These are phyloP conservation scores for Sturnira hondurensis DNA, from an alignment of 2,113 vertebrate species.

Conservation along the genomic window DNA sequence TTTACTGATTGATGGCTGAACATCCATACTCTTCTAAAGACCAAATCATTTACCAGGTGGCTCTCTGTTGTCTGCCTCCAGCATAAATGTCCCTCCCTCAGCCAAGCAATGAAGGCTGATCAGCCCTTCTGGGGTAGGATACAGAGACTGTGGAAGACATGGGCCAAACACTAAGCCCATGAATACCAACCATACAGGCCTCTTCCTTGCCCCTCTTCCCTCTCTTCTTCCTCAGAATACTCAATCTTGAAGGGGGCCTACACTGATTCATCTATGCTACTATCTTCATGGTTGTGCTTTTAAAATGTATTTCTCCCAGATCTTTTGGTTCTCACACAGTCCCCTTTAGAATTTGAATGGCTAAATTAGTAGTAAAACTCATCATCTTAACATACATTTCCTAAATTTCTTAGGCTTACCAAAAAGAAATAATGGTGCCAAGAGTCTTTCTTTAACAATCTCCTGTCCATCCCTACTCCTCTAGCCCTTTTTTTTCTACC, in stretches of 20 bases:
- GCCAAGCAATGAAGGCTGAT: background rate
- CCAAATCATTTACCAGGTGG: background rate
- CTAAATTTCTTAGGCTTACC: background rate
- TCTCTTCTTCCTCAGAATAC: background rate
- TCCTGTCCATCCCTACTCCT: background rate
- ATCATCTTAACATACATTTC: background rate
- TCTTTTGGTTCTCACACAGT: background rate
- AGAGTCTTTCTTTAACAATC: background rate
- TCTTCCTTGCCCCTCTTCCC: background rate
- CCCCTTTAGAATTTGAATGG: background rate
- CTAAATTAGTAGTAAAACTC: background rate
- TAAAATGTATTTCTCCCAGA: background rate
- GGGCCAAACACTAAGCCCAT: background rate
- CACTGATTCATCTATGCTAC: background rate
- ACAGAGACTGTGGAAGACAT: background rate
- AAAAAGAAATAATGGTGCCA: background rate
- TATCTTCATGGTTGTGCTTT: background rate
- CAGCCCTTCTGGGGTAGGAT: background rate
- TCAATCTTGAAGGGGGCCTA: background rate
- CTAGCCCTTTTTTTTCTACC: background rate
- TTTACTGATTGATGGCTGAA: background rate
- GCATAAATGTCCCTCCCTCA: background rate
- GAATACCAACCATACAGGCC: background rate
- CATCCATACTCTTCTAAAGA: background rate
- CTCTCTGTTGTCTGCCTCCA: background rate